Conservation (phyloP, 2,113 vertebrate genomes). For the Anoura caudifer region DNA sequence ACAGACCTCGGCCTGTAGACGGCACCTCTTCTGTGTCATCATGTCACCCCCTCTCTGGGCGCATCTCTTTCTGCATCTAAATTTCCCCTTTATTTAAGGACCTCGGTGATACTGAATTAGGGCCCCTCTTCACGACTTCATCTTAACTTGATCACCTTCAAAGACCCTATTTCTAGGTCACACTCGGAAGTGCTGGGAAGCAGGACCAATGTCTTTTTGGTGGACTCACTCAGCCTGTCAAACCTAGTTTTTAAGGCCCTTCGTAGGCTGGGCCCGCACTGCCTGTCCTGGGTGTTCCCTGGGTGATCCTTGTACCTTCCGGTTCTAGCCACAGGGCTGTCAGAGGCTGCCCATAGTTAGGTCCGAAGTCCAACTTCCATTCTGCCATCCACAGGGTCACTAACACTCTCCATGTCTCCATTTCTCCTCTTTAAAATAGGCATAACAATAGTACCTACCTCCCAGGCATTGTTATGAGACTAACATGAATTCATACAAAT, state of each 20-base stretch:
- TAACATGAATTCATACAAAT: background rate
- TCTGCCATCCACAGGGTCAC: background rate
- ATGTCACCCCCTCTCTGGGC: background rate
- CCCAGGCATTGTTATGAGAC: background rate
- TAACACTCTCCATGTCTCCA: background rate
- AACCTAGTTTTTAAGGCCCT: background rate
- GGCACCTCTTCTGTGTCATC: background rate
- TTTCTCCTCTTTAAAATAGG: conserved; percentile 27
- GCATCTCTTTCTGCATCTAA: background rate
- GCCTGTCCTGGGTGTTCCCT: no score
- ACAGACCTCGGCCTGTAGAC: fast-evolving
- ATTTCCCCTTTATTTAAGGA: background rate
- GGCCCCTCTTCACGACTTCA: background rate
- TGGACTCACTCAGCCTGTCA: no score
- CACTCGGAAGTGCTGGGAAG: background rate
- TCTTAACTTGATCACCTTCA: background rate
- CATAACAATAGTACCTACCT: background rate
- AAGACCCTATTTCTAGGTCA: background rate
- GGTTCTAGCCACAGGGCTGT: background rate
- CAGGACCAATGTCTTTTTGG: background rate
- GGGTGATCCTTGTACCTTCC: fast-evolving
- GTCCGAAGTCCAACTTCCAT: background rate
- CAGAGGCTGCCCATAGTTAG: fast-evolving
- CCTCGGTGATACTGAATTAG: background rate
- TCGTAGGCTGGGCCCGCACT: fast-evolving